Evolutionary conservation across 2,797 vertebrate genomes (phyloP).

Genomic region (Myotis findleyi): DNA sequence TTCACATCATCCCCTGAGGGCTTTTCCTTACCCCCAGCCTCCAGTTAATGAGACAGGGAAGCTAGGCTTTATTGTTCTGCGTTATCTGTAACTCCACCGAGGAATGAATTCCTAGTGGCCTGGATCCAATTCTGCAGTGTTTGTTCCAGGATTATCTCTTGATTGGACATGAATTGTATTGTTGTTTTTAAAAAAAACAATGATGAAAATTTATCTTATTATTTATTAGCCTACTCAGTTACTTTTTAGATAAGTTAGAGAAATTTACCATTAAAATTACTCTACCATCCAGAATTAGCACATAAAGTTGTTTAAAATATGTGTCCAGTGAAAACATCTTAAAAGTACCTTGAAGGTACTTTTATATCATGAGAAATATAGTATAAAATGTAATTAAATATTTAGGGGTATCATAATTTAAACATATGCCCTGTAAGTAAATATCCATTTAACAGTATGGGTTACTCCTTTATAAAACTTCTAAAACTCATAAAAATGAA

Average conservation of each 20-base stretch:
- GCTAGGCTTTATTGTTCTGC: neutral
- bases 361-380: conserved; percentile 16
- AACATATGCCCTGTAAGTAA: conserved; percentile 52
- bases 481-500: conserved; percentile 45
- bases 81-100: neutral
- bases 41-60: neutral
- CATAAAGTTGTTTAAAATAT: conserved; percentile 13
- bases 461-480: conserved; percentile 35
- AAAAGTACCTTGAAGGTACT: neutral
- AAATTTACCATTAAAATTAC: neutral
- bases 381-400: conserved; percentile 41
- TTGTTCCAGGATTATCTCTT: conserved; percentile 36
- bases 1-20: neutral
- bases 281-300: neutral
- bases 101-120: neutral
- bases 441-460: neutral
- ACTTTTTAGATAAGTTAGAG: conserved; percentile 45
- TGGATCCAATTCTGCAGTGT: neutral
- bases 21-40: neutral
- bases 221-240: conserved; percentile 6
- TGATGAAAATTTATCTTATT: conserved; percentile 46
- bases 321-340: neutral
- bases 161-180: neutral
- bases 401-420: conserved; percentile 5
- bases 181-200: neutral